These are phyloP conservation scores for Toxotes lorentzi DNA, from an alignment of 2,797 vertebrate species.

Conservation along the genomic window DNA sequence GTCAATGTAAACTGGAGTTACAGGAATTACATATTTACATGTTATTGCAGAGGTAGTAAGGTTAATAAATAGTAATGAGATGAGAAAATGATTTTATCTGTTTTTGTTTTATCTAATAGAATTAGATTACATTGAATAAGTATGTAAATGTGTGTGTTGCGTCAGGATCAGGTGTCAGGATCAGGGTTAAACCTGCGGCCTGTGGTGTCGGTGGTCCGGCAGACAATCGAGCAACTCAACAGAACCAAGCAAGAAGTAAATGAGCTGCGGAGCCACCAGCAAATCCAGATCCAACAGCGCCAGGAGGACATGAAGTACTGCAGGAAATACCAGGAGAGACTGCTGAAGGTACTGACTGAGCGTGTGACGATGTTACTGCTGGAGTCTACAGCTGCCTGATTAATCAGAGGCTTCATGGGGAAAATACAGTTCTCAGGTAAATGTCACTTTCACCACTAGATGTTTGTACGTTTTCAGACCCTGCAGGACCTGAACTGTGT, in stretches of 20 bases:
- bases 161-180: conserved; percentile 85
- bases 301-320: conserved; percentile 83
- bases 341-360: conserved; percentile 45
- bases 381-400: not conserved
- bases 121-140: not conserved
- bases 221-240: conserved; percentile 77
- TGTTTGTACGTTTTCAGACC: conserved; percentile 78
- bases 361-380: not conserved
- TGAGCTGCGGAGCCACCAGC: conserved; percentile 78
- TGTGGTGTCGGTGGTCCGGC: conserved; percentile 74
- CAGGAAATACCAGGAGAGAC: conserved; percentile 77
- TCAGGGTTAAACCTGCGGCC: conserved; percentile 68
- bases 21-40: no score
- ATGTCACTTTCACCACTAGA: not conserved
- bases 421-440: no score
- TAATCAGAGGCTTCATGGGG: no score
- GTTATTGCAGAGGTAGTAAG: no score
- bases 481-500: conserved; percentile 84
- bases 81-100: no score
- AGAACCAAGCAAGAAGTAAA: conserved; percentile 85
- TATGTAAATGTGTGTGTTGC: not conserved
- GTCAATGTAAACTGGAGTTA: no score
- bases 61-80: no score
- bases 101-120: no score
- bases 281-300: conserved; percentile 78